Evolutionary conservation across 2,888 invertebrate species (phyloP).

Genomic region (Melieria picta): DNA sequence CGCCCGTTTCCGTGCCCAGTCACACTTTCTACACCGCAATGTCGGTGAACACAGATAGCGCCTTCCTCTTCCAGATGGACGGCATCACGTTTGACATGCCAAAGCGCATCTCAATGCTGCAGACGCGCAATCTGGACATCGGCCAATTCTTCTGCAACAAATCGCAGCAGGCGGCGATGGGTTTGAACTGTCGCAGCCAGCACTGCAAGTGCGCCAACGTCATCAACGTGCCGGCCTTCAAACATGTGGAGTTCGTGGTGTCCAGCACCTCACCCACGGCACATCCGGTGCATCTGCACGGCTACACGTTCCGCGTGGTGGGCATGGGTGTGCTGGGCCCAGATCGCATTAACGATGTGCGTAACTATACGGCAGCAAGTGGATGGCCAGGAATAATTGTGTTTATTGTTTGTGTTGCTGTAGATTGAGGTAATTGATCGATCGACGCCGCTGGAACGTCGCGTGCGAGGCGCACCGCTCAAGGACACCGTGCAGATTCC

Average conservation of each 20-base stretch:
- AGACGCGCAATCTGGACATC: conserved; percentile 58
- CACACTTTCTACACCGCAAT: conserved; percentile 57
- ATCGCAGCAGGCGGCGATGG: conserved; percentile 51
- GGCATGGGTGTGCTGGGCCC: conserved; percentile 61
- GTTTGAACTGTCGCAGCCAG: conserved; percentile 53
- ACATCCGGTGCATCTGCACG: conserved; percentile 60
- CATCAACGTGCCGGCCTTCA: conserved; percentile 57
- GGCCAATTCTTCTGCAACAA: conserved; percentile 57
- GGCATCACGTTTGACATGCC: conserved; percentile 59
- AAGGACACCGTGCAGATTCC: conserved; percentile 62
- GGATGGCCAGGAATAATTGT: neutral
- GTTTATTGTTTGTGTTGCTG: conserved; percentile 4
- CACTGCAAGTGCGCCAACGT: conserved; percentile 60
- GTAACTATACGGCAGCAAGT: neutral
- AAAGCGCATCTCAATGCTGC: conserved; percentile 51
- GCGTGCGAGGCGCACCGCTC: conserved; percentile 52
- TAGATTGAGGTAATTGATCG: conserved; percentile 58
- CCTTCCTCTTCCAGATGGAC: conserved; percentile 58
- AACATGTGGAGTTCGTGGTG: conserved; percentile 56
- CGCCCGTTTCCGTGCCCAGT: conserved; percentile 43
- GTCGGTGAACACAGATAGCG: conserved; percentile 47
- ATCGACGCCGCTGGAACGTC: conserved; percentile 52
- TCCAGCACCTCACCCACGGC: conserved; percentile 52
- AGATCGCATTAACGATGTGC: conserved; percentile 45
- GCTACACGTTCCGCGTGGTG: conserved; percentile 60